Conservation (phyloP, 2,797 vertebrate species). For the Xiphophorus birchmanni region DNA sequence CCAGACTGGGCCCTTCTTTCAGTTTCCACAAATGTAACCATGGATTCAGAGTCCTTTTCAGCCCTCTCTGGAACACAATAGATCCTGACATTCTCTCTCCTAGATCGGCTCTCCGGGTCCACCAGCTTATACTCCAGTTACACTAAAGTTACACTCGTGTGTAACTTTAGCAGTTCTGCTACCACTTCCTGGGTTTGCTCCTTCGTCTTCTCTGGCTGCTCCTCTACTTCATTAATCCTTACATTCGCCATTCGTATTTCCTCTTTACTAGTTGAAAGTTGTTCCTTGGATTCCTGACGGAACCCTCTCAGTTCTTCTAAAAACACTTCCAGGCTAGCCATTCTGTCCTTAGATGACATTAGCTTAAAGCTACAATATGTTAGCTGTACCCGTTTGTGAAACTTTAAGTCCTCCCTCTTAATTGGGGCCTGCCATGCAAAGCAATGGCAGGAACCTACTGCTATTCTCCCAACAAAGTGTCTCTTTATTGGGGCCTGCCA, state of each 20-base stretch:
- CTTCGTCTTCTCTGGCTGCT: background rate
- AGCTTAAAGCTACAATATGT: background rate
- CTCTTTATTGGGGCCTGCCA: no score
- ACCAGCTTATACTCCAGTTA: background rate
- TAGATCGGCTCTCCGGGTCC: background rate
- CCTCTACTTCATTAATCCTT: background rate
- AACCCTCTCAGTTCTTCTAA: background rate
- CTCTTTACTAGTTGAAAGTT: background rate
- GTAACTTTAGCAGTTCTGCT: background rate
- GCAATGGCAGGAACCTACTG: no score
- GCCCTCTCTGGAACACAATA: background rate
- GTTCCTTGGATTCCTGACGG: background rate
- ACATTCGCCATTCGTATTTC: background rate
- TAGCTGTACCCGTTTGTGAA: background rate
- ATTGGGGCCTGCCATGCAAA: no score
- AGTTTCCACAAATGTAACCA: background rate
- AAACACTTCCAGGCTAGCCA: background rate
- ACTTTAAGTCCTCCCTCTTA: background rate
- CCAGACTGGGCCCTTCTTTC: background rate
- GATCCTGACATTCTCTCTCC: background rate
- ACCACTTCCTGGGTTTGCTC: background rate
- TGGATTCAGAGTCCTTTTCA: background rate
- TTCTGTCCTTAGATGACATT: background rate
- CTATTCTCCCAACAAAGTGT: no score
- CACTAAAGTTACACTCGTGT: background rate